Evolutionary conservation across 1,140 invertebrate species (phyloP).

Genomic region (Cyphomyrmex costatus): DNA sequence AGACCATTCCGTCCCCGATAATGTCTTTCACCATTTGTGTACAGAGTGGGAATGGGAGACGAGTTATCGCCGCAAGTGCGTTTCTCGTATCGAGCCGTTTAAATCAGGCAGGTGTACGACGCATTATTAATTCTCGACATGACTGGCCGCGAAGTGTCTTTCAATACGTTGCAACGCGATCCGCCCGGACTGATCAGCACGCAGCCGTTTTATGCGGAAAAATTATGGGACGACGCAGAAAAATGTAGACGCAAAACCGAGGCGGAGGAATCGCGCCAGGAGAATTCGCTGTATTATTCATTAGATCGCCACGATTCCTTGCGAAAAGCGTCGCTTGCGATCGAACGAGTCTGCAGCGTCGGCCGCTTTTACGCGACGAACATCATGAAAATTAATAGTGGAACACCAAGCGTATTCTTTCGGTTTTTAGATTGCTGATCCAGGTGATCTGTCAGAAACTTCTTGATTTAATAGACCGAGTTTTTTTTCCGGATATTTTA

Average conservation of each 20-base stretch:
- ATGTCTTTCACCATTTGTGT: constrained; percentile 8
- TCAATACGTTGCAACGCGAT: constrained; percentile 38
- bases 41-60: background rate
- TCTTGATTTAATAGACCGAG: constrained; percentile 56
- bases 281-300: constrained; percentile 66
- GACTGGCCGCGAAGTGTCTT: constrained; percentile 46
- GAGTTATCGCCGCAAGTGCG: constrained; percentile 62
- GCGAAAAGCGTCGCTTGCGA: constrained; percentile 47
- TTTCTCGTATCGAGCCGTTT: constrained; percentile 63
- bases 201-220: constrained; percentile 37
- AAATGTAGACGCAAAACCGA: constrained; percentile 52
- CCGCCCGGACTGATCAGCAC: constrained; percentile 39
- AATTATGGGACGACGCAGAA: constrained; percentile 40
- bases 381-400: constrained; percentile 58
- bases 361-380: constrained; percentile 15
- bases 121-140: constrained; percentile 66
- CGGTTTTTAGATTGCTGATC: constrained; percentile 20
- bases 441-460: background rate
- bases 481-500: constrained; percentile 8
- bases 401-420: constrained; percentile 32
- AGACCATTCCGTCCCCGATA: background rate
- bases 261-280: background rate
- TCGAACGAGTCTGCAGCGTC: constrained; percentile 26
- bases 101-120: constrained; percentile 70
- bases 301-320: constrained; percentile 54